Base-by-base conservation (phyloP, 1,140 invertebrate species). In the Drosophila virilis region DNA sequence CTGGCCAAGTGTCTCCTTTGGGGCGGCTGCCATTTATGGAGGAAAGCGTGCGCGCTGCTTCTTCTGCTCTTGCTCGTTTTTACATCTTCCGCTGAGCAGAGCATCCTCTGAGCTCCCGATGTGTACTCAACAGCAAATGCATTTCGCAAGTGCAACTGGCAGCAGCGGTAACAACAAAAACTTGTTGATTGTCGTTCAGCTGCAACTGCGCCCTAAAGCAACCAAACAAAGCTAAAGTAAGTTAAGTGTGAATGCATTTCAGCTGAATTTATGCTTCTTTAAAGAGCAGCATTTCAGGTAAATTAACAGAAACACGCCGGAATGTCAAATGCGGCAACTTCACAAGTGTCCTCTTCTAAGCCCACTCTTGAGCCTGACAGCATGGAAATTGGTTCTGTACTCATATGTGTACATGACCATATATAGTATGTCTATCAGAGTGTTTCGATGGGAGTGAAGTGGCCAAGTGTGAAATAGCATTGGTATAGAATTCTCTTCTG, bases 121-220 rank as follows among this genome's bases (percentile, higher is more conserved):
- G 50, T 66, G 55, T 65, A 58, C 78, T 80, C 45, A 64, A 43
- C 52, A 70, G 50, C 50, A 66, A 84, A 79, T 84, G 77, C 80
- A 84, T 74, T 83, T 79, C 60, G 54, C 45, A 54, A 43, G 52
- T 62, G 66, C 66, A 62, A 51, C 72, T 57, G 55, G 54, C 60
- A 55, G 48, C 48, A 15, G 48, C 62, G 48, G 51, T 62, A 77
- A 59, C 58, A 79, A 65, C 46, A 80, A 77, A 76, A 85, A 78
- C 69, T 78, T 74, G 74, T 84, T 80, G 81, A 85, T 84, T 64
- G 80, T 80, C 59, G 60, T 55, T 73, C 69, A 76, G 74, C 57
- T 72, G 51, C 69, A 65, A 62, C 51, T 35, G 17, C 28, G 17
- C 28, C 37, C 28, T 38, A 51, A 58, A 17, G 40, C 28, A 59